Conservation (phyloP, 2,797 vertebrate genomes). For the Gymnothorax reevesii region DNA sequence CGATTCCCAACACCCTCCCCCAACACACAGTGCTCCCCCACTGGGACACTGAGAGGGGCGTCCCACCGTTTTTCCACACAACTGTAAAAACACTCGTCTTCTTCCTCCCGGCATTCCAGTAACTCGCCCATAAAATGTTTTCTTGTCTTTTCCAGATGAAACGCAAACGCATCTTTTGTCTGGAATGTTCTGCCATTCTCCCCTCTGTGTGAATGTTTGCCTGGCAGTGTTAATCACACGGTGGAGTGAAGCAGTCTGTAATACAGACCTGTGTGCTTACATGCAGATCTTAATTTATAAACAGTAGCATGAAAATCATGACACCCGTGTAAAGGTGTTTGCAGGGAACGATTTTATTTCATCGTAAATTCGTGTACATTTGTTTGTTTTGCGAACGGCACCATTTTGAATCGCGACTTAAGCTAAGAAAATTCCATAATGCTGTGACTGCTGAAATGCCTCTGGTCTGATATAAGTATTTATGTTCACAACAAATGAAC, state of each 20-base stretch:
- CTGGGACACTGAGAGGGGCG: background rate
- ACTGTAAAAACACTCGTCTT: background rate
- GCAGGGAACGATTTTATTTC: background rate
- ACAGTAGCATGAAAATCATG: background rate
- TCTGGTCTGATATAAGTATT: conserved; percentile 8
- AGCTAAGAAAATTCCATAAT: background rate
- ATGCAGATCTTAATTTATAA: background rate
- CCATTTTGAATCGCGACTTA: background rate
- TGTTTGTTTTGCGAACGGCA: too few species aligned
- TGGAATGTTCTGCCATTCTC: background rate
- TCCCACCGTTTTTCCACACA: background rate
- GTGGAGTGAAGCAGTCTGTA: background rate
- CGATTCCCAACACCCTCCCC: background rate
- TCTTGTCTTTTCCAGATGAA: background rate
- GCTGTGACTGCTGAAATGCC: background rate
- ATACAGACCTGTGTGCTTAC: background rate
- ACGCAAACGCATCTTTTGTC: background rate
- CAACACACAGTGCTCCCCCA: background rate
- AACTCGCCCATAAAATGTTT: conserved; percentile 23
- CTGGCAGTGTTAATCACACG: background rate
- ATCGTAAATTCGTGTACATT: background rate
- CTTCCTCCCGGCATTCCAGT: background rate
- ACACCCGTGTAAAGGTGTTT: background rate
- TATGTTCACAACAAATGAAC: background rate
- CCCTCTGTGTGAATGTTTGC: background rate